Evolutionary conservation across 2,797 vertebrate genomes (phyloP), one percentile per base, ranked within the genome.

Genomic region (Falco biarmicus): DNA sequence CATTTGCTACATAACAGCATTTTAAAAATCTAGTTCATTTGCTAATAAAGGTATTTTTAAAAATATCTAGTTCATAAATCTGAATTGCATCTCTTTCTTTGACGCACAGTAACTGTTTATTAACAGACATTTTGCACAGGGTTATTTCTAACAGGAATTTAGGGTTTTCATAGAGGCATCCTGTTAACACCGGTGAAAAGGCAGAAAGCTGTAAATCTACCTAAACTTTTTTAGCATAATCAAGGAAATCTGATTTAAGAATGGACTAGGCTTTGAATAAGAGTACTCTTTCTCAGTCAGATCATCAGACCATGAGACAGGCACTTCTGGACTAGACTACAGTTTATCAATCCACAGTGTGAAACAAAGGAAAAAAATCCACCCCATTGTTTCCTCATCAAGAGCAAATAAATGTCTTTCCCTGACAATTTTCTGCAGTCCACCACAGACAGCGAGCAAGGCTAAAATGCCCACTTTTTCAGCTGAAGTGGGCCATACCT

Each of bases 381-480:
- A 84, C 37, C 41, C 29, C 32, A 25, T 19, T 83, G 25, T 80
- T 93, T 80, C 68, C 66, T 80, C 34, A 47, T 26, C 34, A 73
- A 73, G 41, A 93, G 48, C 32, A 90, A 84, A 87, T n/a, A 85
- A 51, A 69, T 43, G 26, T 31, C 63, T 71, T 75, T n/a, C 25
- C 68, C 63, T 54, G 32, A 63, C 51, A 69, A 59, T 41, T 73
- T 79, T 83, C 54, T 85, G 68, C 56, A 69, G 11, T 59, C n/a
- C 28, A 76, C 39, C 60, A 75, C 15, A 48, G 20, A 25, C 34
- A 34, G 15, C 0, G 0, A 68, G 25, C 18, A 9, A 53, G 37
- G 31, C 32, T 71, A 64, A 65, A 78, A 57, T 5, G 31, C 28
- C 28, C 7, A 21, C 2, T 16, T 82, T 85, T 88, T 76, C 51